These are phyloP conservation scores for Plagiodera versicolora DNA, from an alignment of 2,888 invertebrate species.

Conservation along the genomic window DNA sequence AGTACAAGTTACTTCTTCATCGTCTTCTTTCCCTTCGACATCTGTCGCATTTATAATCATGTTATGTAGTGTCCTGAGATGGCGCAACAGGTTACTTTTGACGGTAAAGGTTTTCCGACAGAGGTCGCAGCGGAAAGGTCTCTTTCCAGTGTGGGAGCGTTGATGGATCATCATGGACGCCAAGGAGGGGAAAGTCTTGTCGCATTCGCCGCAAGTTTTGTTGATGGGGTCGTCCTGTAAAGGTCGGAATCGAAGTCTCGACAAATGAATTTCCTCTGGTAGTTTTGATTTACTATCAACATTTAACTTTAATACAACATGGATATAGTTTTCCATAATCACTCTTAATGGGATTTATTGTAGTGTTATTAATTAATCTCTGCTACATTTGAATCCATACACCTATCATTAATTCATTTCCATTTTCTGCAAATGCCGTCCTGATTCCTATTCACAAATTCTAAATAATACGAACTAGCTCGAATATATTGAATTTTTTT, in stretches of 20 bases:
- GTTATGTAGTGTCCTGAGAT: conserved; percentile 74
- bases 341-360: too few species aligned
- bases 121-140: conserved; percentile 72
- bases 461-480: too few species aligned
- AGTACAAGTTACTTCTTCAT: conserved; percentile 11
- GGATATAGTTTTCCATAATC: too few species aligned
- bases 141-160: conserved; percentile 74
- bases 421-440: too few species aligned
- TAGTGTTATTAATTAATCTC: too few species aligned
- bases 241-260: neutral
- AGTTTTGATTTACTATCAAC: too few species aligned
- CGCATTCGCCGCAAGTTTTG: conserved; percentile 69
- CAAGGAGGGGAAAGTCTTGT: conserved; percentile 75
- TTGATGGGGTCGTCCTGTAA: conserved; percentile 46
- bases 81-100: conserved; percentile 74
- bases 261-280: too few species aligned
- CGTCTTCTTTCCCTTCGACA: conserved; percentile 32
- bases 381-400: too few species aligned
- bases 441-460: too few species aligned
- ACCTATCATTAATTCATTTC: too few species aligned
- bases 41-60: conserved; percentile 60
- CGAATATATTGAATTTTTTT: too few species aligned
- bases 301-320: too few species aligned
- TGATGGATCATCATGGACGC: conserved; percentile 79
- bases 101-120: conserved; percentile 81